These are phyloP conservation scores for Holothuria glaberrima DNA, from an alignment of 35 echinoderm and acorn worm genomes.

Conservation along the genomic window DNA sequence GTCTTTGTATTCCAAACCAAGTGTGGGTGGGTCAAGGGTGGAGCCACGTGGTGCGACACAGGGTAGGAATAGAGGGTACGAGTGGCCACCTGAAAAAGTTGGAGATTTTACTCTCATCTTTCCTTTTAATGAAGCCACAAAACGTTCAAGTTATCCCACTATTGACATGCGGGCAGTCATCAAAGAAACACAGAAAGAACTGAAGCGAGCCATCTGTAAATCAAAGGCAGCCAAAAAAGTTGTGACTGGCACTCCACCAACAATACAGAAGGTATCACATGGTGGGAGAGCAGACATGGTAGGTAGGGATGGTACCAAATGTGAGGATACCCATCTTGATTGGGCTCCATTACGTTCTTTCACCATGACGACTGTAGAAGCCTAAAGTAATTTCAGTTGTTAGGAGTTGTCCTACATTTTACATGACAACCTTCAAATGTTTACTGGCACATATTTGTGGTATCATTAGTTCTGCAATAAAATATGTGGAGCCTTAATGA, in stretches of 20 bases:
- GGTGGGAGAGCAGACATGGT: not conserved
- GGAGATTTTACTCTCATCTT: slow-evolving; percentile 85
- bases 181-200: slow-evolving; percentile 79
- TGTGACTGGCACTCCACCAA: not conserved
- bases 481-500: too few species aligned
- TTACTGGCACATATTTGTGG: too few species aligned
- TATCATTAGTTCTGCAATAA: too few species aligned
- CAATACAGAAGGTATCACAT: not conserved
- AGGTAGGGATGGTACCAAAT: not conserved
- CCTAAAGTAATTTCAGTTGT: not conserved
- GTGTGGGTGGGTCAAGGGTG: not conserved
- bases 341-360: slow-evolving; percentile 37
- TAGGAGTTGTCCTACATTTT: not conserved
- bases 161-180: slow-evolving; percentile 83
- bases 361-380: slow-evolving; percentile 29
- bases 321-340: not conserved
- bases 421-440: too few species aligned
- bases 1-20: slow-evolving; percentile 18
- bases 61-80: not conserved
- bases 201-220: slow-evolving; percentile 71
- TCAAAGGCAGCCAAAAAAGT: slow-evolving; percentile 56
- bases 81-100: slow-evolving; percentile 51
- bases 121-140: slow-evolving; percentile 82
- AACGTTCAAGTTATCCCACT: slow-evolving; percentile 64
- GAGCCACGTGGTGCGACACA: not conserved